Evolutionary conservation across 2,888 invertebrate species (phyloP).

Genomic region (Stenodera caucasica): DNA sequence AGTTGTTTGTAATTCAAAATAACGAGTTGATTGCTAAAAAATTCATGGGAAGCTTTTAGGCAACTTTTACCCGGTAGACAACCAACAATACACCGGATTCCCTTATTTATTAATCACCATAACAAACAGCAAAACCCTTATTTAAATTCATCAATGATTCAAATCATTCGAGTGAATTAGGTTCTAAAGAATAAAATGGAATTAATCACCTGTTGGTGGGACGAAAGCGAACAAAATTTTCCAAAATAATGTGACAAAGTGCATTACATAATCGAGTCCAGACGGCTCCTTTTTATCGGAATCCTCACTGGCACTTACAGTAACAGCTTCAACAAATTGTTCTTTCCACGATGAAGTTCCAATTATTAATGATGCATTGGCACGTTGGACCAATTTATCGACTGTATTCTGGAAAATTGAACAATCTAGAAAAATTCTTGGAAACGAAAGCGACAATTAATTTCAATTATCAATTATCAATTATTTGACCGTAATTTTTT

Average conservation of each 20-base stretch:
- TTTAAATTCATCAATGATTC: background rate
- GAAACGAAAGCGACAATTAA: no score
- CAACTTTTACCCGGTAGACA: background rate
- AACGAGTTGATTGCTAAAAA: no score
- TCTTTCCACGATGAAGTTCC: constrained; percentile 99
- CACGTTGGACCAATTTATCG: constrained; percentile 96
- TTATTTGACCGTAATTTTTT: no score
- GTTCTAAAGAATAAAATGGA: background rate
- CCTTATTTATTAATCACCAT: no score
- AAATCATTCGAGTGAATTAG: no score
- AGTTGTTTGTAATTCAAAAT: no score
- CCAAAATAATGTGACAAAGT: constrained; percentile 96
- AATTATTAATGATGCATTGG: constrained; percentile 90
- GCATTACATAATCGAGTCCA: constrained; percentile 91
- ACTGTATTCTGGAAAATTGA: constrained; percentile 86
- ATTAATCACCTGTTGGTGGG: constrained; percentile 87
- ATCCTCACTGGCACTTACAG: constrained; percentile 85
- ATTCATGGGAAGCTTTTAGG: background rate
- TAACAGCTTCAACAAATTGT: constrained; percentile 95
- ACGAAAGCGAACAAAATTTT: constrained; percentile 97
- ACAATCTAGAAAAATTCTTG: no score
- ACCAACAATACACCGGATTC: background rate
- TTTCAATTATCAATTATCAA: no score
- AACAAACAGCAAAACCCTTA: no score
- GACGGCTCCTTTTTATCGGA: constrained; percentile 72